Evolutionary conservation across 2,797 vertebrate species (phyloP).

Genomic region (Sebastes kiyomatsui): DNA sequence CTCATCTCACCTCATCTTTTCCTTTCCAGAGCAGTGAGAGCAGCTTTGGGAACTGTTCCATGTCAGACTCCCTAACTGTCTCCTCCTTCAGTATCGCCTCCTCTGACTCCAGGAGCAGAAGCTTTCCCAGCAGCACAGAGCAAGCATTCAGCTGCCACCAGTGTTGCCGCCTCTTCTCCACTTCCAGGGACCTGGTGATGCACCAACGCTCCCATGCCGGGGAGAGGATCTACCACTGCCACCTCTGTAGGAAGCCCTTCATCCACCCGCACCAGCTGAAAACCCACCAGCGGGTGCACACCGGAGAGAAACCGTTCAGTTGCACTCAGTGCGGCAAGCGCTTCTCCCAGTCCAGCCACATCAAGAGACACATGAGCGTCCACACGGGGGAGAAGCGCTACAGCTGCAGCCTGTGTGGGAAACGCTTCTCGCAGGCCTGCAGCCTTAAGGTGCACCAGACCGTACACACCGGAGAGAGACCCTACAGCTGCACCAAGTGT

Average conservation of each 20-base stretch:
- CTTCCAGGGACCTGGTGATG: conserved; percentile 34
- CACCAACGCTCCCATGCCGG: conserved; percentile 41
- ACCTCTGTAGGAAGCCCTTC: conserved; percentile 43
- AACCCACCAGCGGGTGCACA: conserved; percentile 46
- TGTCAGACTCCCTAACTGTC: neutral
- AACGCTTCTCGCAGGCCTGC: conserved; percentile 46
- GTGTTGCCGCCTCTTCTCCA: conserved; percentile 38
- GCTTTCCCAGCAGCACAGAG: neutral
- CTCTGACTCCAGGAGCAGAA: neutral
- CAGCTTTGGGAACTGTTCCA: neutral
- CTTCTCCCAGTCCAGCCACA: conserved; percentile 60
- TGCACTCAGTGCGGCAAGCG: conserved; percentile 43
- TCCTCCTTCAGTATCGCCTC: neutral
- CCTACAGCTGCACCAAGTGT: conserved; percentile 56
- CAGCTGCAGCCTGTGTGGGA: conserved; percentile 50
- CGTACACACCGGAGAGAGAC: conserved; percentile 59
- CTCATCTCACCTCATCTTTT: neutral
- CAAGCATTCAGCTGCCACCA: conserved; percentile 25
- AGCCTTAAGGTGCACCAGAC: conserved; percentile 55
- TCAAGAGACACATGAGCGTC: conserved; percentile 59
- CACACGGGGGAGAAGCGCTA: conserved; percentile 53
- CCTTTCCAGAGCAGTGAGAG: neutral
- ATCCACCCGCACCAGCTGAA: conserved; percentile 52
- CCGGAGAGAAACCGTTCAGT: conserved; percentile 50
- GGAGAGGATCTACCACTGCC: conserved; percentile 38